phyloP scores from a whole-genome alignment of 1,140 invertebrate species.

The Zaprionus capensis region DNA sequence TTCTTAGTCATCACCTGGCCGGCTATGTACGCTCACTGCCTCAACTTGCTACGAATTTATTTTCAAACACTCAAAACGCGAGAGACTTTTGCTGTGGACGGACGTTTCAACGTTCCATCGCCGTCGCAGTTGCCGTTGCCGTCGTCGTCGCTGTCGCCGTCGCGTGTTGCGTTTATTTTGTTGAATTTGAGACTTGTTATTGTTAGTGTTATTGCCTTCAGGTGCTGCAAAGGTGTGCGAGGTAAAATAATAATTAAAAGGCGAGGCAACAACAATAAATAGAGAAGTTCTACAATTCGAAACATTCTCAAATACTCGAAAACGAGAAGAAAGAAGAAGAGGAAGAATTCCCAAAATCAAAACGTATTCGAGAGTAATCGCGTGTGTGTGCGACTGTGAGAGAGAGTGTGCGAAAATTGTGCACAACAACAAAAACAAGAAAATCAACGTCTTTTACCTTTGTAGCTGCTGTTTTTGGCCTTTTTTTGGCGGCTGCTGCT shows the following conservation, averaged over 20 bases:
- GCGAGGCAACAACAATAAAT: constrained; percentile 17
- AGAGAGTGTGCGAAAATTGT: constrained; percentile 16
- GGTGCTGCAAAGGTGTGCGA: constrained; percentile 35
- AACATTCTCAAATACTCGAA: constrained; percentile 4
- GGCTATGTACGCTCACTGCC: background rate
- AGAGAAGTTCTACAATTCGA: background rate
- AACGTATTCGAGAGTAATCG: background rate
- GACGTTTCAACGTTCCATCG: constrained; percentile 31
- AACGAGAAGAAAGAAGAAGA: constrained; percentile 16
- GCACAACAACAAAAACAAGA: background rate
- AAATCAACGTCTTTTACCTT: constrained; percentile 24
- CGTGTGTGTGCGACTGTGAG: constrained; percentile 6
- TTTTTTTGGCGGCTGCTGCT: constrained; percentile 47
- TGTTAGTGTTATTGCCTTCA: constrained; percentile 26
- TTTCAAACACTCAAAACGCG: constrained; percentile 46
- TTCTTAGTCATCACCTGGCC: background rate
- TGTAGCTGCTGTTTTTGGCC: constrained; percentile 10
- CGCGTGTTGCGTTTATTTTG: constrained; percentile 42
- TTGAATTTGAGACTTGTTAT: constrained; percentile 48
- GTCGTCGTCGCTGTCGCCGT: constrained; percentile 35
- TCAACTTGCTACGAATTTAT: constrained; percentile 20
- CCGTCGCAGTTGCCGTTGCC: constrained; percentile 38
- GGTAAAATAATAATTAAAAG: constrained; percentile 6
- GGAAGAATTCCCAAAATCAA: constrained; percentile 1
- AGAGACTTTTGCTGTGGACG: constrained; percentile 50